Evolutionary conservation across 2,113 vertebrate species (phyloP).

Genomic region (Lophius piscatorius): DNA sequence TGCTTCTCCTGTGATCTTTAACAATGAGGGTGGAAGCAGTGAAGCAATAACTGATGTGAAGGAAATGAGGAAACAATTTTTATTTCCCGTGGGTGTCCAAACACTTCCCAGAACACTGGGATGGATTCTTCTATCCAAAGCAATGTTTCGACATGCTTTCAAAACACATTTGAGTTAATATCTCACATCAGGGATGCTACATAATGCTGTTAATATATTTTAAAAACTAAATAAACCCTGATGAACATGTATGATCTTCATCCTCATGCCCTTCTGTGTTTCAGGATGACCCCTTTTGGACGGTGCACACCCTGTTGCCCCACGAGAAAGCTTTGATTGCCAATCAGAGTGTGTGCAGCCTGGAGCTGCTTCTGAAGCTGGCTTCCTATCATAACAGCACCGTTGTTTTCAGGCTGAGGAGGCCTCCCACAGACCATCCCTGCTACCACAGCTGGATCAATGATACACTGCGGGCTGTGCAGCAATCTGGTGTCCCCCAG

Average conservation of each 20-base stretch:
- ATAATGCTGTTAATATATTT: background rate
- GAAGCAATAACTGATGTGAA: background rate
- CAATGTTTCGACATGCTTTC: background rate
- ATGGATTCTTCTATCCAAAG: conserved; percentile 5
- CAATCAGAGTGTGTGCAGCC: conserved; percentile 92
- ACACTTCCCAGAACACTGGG: background rate
- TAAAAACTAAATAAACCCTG: background rate
- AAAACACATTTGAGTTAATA: background rate
- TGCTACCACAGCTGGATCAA: conserved; percentile 87
- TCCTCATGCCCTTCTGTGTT: conserved; percentile 2
- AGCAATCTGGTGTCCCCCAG: conserved; percentile 84
- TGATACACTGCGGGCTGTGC: conserved; percentile 86
- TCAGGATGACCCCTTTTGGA: conserved; percentile 94
- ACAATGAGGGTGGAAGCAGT: background rate
- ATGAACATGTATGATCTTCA: background rate
- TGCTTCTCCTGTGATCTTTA: background rate
- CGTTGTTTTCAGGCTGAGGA: conserved; percentile 85
- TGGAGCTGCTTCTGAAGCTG: conserved; percentile 85
- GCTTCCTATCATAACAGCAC: conserved; percentile 82
- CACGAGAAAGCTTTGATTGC: conserved; percentile 80
- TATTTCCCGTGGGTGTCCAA: conserved; percentile 15
- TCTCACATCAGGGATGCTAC: background rate
- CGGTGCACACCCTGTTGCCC: conserved; percentile 75
- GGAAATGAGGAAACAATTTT: conserved; percentile 3
- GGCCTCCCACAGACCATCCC: conserved; percentile 86